phyloP scores from a whole-genome alignment of 2,888 invertebrate species.

The Spodoptera exigua region DNA sequence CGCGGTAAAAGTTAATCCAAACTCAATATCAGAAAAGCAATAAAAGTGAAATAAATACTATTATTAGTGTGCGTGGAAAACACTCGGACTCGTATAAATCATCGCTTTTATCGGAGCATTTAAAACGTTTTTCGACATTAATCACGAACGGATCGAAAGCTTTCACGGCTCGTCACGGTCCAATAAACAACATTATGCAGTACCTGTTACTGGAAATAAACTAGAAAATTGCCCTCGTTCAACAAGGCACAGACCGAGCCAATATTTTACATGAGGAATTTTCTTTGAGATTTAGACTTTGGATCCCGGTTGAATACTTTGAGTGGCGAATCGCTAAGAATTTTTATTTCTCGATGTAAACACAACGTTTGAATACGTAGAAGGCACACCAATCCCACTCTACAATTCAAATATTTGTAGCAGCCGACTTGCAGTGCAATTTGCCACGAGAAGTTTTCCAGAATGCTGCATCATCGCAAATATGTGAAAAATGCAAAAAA shows the following conservation, averaged over 20 bases:
- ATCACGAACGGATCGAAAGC: constrained; percentile 67
- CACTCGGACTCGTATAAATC: constrained; percentile 47
- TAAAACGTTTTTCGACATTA: constrained; percentile 66
- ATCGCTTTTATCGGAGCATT: constrained; percentile 57
- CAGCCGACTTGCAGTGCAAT: constrained; percentile 81
- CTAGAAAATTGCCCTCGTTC: constrained; percentile 59
- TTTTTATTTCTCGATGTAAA: constrained; percentile 83
- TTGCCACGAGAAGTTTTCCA: constrained; percentile 74
- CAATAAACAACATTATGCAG: constrained; percentile 63
- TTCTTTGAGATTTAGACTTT: constrained; percentile 46
- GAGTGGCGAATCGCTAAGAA: constrained; percentile 65
- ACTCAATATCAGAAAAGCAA: constrained; percentile 42
- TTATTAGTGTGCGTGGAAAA: constrained; percentile 38
- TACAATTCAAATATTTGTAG: constrained; percentile 87
- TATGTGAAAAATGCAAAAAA: constrained; percentile 61
- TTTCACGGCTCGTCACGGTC: constrained; percentile 63
- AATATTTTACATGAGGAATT: constrained; percentile 47
- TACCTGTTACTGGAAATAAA: constrained; percentile 48
- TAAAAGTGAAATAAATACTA: constrained; percentile 51
- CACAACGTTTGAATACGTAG: constrained; percentile 78
- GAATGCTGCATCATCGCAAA: constrained; percentile 57
- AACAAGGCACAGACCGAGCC: constrained; percentile 47
- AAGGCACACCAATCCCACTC: constrained; percentile 87
- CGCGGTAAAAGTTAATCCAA: constrained; percentile 29
- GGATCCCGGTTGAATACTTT: constrained; percentile 19